Evolutionary conservation across 2,888 invertebrate genomes (phyloP).

Genomic region (Aethes cnicana): DNA sequence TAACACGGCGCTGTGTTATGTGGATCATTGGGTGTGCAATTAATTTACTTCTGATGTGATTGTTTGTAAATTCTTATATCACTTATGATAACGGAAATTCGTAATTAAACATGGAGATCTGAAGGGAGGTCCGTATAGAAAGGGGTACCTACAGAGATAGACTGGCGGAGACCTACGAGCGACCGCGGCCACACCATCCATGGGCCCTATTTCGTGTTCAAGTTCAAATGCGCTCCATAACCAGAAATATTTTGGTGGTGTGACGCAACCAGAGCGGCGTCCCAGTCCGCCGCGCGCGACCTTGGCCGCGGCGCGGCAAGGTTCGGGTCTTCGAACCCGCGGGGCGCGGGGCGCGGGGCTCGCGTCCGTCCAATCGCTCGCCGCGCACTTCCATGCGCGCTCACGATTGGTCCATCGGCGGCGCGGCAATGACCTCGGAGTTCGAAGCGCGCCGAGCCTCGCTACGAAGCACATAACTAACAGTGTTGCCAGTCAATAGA

Average conservation of each 20-base stretch:
- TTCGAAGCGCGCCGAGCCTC: conserved; percentile 90
- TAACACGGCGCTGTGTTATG: conserved; percentile 40
- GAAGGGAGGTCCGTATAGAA: too few species aligned
- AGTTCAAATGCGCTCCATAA: conserved; percentile 81
- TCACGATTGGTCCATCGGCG: conserved; percentile 73
- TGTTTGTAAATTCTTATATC: not conserved
- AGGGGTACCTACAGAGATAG: too few species aligned
- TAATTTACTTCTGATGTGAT: not conserved
- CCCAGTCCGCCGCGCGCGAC: conserved; percentile 82
- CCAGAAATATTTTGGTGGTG: conserved; percentile 81
- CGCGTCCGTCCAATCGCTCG: conserved; percentile 70
- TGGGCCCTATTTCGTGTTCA: conserved; percentile 79
- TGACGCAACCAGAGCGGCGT: conserved; percentile 74
- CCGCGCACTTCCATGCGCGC: conserved; percentile 73
- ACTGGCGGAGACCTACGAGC: too few species aligned
- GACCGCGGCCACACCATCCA: conserved; percentile 68
- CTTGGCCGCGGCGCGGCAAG: conserved; percentile 93
- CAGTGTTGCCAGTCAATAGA: conserved; percentile 75
- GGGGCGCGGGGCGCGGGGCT: conserved; percentile 63
- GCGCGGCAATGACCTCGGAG: conserved; percentile 93
- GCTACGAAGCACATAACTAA: conserved; percentile 75
- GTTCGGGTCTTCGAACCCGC: conserved; percentile 90
- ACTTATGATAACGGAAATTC: not conserved
- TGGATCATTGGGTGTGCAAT: conserved; percentile 13
- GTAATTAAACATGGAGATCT: too few species aligned